A percentile compares a stretch with the other conserved stretches of the same genome.
phyloP scores from a whole-genome alignment of 53 echinoderm and acorn worm genomes.

The Arbacia lixula region DNA sequence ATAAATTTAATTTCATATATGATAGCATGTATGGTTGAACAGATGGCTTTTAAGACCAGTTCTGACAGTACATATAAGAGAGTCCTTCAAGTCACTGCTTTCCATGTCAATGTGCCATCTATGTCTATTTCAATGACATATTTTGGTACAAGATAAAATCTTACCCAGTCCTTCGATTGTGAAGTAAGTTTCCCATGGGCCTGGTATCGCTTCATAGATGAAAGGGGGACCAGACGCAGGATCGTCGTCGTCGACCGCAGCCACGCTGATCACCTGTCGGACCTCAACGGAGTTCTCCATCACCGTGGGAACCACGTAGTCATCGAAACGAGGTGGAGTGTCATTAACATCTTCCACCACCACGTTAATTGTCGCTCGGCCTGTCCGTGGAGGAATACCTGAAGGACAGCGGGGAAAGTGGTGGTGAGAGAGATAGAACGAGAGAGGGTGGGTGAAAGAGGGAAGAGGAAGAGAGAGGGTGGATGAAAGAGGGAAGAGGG shows the following conservation, averaged over 20 bases:
- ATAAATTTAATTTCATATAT: too few relatives aligned
- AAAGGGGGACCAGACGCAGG: slow-evolving; percentile 62
- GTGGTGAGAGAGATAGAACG: not conserved
- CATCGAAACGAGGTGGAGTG: slow-evolving; percentile 78
- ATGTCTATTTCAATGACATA: too few relatives aligned
- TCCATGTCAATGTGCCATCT: too few relatives aligned
- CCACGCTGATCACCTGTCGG: slow-evolving; percentile 56
- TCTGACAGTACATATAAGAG: too few relatives aligned
- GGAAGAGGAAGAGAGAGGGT: not conserved
- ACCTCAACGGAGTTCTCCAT: slow-evolving; percentile 48
- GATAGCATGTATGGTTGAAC: too few relatives aligned
- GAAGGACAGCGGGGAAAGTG: not conserved
- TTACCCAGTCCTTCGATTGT: slow-evolving; percentile 42
- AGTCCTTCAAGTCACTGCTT: too few relatives aligned
- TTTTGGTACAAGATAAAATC: too few relatives aligned
- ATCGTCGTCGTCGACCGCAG: slow-evolving; percentile 75
- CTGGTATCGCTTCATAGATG: slow-evolving; percentile 24
- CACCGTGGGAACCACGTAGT: slow-evolving; percentile 71
- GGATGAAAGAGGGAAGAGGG: not conserved
- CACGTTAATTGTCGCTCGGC: slow-evolving; percentile 69
- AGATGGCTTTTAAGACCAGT: too few relatives aligned
- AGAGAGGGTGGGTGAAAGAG: not conserved
- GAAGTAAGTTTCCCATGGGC: slow-evolving; percentile 31
- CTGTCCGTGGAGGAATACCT: slow-evolving; percentile 82
- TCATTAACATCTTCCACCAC: slow-evolving; percentile 80